Evolutionary conservation across 2,797 vertebrate genomes (phyloP).

Genomic region (Cyprinella venusta): DNA sequence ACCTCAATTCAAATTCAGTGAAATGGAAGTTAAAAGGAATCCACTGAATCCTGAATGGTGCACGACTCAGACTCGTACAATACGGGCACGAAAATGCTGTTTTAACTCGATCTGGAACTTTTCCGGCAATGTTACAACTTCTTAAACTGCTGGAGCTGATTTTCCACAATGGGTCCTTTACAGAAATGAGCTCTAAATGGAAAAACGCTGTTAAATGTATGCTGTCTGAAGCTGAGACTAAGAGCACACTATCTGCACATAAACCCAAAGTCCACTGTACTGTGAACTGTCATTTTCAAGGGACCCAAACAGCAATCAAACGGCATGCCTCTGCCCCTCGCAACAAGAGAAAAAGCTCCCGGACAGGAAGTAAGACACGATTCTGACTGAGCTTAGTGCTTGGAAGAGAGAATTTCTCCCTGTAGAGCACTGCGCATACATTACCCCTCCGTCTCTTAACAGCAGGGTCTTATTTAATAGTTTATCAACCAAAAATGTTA

Average conservation of each 20-base stretch:
- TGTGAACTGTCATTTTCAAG: constrained; percentile 13
- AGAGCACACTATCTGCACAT: constrained; percentile 20
- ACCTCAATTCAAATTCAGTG: background rate
- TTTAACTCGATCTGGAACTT: background rate
- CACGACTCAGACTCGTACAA: background rate
- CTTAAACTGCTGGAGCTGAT: constrained; percentile 1
- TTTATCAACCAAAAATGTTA: constrained; percentile 26
- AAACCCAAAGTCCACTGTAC: background rate
- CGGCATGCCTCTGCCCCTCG: background rate
- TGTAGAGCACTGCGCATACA: constrained; percentile 19
- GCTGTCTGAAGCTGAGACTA: background rate
- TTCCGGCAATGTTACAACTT: background rate
- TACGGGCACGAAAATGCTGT: background rate
- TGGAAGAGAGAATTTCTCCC: constrained; percentile 3
- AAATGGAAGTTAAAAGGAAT: background rate
- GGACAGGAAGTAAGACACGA: constrained; percentile 11
- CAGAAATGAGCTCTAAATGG: constrained; percentile 31
- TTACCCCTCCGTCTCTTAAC: constrained; percentile 14
- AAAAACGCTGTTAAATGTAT: constrained; percentile 16
- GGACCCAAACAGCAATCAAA: constrained; percentile 30
- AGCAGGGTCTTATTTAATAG: constrained; percentile 36
- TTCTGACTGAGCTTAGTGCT: constrained; percentile 27
- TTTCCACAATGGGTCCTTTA: constrained; percentile 3
- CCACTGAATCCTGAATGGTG: background rate
- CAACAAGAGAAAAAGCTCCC: constrained; percentile 32